Evolutionary conservation across 2,797 vertebrate species (phyloP), one percentile per base, ranked within the genome.

Genomic region (Hydrophis major): DNA sequence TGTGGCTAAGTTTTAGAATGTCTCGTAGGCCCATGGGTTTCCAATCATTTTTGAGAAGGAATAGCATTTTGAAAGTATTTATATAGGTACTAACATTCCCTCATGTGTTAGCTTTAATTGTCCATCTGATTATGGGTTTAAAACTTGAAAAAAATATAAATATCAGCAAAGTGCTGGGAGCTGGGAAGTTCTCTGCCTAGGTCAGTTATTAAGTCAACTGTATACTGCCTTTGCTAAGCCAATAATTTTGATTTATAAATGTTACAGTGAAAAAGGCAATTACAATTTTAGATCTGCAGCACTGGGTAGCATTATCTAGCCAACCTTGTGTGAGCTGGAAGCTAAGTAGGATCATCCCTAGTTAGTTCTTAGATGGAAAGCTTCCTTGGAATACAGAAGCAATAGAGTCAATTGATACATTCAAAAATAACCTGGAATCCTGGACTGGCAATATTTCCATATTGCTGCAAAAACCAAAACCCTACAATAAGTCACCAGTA

Each of bases 231-330:
- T 93, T 69, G 94, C 96, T 95, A 94, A 93, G 94, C 94, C 95
- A 94, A 86, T 83, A 91, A 89, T 93, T 89, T 89, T 96, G 93
- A 87, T 94, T 94, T 59, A 66, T 94, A 93, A 91, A 95, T 95
- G 96, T 94, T 93, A 94, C 42, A 37, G 25, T 87, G 94, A 94
- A 89, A 83, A 91, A 88, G 32, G 69, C 22, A 0, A 0, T 37
- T 57, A 56, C 22, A 63, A 86, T 63, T 37, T 28, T 28, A 53
- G 90, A 13, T 37, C 32, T 89, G 27, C 50, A 83, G 59, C 55
- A 89, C 74, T 83, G 74, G 74, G 74, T 47, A 47, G 18, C 50
- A 90, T 37, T 59, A 20, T 47, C 74, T 12, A 25, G 37, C 37
- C 74, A 83, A 47, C 20, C 37, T 47, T 83, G 37, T 78, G 16